Evolutionary conservation across 1,140 invertebrate genomes (phyloP).

Genomic region (Ericerus pela): DNA sequence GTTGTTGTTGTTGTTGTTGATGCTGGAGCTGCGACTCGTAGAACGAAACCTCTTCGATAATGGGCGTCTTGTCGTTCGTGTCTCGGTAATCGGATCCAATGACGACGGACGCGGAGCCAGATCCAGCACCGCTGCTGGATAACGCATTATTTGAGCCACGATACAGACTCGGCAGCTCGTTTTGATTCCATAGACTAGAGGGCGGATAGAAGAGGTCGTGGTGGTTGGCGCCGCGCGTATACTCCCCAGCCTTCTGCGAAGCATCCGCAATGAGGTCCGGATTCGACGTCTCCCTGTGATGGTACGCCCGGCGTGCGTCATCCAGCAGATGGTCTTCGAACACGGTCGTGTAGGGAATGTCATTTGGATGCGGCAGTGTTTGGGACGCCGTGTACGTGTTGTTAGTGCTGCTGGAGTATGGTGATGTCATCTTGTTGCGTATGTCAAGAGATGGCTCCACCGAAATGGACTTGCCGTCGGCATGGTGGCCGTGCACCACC

Average conservation of each 20-base stretch:
- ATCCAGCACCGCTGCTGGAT: constrained; percentile 22
- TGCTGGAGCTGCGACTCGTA: no score
- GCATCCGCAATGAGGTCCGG: constrained; percentile 71
- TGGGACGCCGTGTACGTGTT: constrained; percentile 34
- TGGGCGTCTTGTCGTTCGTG: constrained; percentile 52
- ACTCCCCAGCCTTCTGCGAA: constrained; percentile 41
- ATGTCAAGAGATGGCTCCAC: background rate
- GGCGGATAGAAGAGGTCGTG: constrained; percentile 47
- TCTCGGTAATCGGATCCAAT: background rate
- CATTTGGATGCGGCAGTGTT: constrained; percentile 50
- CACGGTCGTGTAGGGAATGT: constrained; percentile 35
- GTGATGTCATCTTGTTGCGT: background rate
- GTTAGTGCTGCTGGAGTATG: constrained; percentile 27
- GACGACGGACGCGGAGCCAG: constrained; percentile 24
- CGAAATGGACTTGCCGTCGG: background rate
- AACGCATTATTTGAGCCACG: no score
- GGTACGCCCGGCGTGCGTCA: constrained; percentile 31
- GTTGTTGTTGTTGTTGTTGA: constrained; percentile 19
- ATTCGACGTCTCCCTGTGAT: constrained; percentile 47
- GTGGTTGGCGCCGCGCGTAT: constrained; percentile 43
- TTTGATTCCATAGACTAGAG: constrained; percentile 44
- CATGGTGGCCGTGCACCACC: background rate
- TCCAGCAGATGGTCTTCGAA: no score
- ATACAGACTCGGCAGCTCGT: no score
- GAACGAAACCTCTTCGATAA: constrained; percentile 39